phyloP scores from a whole-genome alignment of 2,113 vertebrate species.

The Hipposideros armiger region DNA sequence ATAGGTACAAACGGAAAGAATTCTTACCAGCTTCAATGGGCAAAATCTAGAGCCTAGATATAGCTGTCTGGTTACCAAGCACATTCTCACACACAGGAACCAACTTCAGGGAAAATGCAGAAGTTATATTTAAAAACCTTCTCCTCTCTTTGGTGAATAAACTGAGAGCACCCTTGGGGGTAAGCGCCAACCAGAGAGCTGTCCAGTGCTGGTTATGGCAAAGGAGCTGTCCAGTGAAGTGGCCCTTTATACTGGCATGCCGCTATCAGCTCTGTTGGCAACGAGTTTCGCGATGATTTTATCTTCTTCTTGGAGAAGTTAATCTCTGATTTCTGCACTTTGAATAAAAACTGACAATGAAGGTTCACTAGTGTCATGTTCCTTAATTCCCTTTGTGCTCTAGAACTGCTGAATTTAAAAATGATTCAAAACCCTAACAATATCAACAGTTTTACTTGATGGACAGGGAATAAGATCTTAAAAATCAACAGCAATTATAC shows the following conservation, averaged over 20 bases:
- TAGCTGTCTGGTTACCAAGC: not conserved
- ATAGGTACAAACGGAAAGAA: not conserved
- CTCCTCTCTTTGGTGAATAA: constrained; percentile 49
- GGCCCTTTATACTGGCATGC: not conserved
- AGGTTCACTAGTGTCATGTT: not conserved
- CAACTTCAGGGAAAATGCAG: not conserved
- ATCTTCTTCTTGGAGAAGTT: not conserved
- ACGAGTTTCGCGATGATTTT: not conserved
- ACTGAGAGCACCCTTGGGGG: not conserved
- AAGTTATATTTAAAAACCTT: not conserved
- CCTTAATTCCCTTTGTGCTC: constrained; percentile 1
- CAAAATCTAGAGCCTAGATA: not conserved
- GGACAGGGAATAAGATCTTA: constrained; percentile 56
- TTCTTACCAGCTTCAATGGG: too few relatives aligned
- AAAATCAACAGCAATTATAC: constrained; percentile 32
- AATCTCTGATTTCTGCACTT: constrained; percentile 7
- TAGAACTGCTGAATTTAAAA: constrained; percentile 38
- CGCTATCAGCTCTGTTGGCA: not conserved
- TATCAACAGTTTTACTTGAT: constrained; percentile 55
- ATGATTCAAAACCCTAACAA: constrained; percentile 71
- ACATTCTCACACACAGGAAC: not conserved
- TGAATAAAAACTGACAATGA: constrained; percentile 4
- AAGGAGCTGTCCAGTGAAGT: not conserved
- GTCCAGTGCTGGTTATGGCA: not conserved
- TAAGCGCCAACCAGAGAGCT: not conserved